These are phyloP conservation scores for Ptychodera flava DNA, from an alignment of 35 echinoderm and acorn worm species.

Conservation along the genomic window DNA sequence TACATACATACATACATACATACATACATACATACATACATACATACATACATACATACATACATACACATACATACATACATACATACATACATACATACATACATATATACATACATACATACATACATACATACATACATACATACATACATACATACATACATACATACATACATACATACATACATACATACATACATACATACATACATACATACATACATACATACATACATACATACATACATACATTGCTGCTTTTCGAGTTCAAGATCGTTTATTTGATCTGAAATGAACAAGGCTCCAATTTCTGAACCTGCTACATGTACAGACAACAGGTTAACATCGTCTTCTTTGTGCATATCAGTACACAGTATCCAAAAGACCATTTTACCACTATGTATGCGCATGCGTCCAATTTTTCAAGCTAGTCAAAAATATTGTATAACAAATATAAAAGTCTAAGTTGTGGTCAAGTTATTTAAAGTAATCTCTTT, in stretches of 20 bases:
- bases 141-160: not conserved
- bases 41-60: not conserved
- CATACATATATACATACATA: not conserved
- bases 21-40: not conserved
- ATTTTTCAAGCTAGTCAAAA: too few relatives aligned
- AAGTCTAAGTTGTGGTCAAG: too few relatives aligned
- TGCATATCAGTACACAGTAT: too few relatives aligned
- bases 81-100: not conserved
- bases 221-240: conserved; percentile 2
- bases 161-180: not conserved
- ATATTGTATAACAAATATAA: too few relatives aligned
- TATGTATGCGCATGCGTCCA: too few relatives aligned
- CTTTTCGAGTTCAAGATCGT: too few relatives aligned
- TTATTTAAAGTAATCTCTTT: too few relatives aligned
- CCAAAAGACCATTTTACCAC: too few relatives aligned
- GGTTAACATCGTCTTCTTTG: too few relatives aligned
- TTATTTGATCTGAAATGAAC: too few relatives aligned
- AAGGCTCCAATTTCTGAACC: too few relatives aligned
- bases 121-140: not conserved
- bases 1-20: conserved; percentile 2
- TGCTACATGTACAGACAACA: too few relatives aligned
- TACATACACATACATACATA: not conserved
- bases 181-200: not conserved
- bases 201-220: conserved; percentile 2
- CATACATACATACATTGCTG: not conserved